Percentiles rank a stretch among this genome's conserved stretches.
These are phyloP conservation scores for Darevskia nairensis DNA, from an alignment of 2,797 vertebrate genomes.

Conservation along the genomic window DNA sequence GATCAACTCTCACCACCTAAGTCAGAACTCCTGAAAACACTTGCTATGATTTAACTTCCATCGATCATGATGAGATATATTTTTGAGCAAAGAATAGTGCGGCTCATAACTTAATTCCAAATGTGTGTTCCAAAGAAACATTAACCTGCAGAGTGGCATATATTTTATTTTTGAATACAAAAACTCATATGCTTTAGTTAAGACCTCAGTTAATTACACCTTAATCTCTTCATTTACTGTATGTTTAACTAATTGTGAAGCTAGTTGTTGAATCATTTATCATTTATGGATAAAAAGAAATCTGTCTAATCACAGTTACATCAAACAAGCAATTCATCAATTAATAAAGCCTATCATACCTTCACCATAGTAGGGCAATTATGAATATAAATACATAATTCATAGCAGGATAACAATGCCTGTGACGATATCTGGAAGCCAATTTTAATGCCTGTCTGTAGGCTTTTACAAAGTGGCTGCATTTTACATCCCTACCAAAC, in stretches of 20 bases:
- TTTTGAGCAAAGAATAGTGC: too few species aligned
- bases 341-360: slow-evolving; percentile 52
- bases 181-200: slow-evolving; percentile 42
- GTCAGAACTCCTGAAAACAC: too few species aligned
- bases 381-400: slow-evolving; percentile 44
- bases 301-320: slow-evolving; percentile 64
- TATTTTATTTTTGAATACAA: slow-evolving; percentile 43
- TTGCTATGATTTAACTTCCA: too few species aligned
- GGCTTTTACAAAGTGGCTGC: slow-evolving; percentile 17
- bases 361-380: slow-evolving; percentile 44
- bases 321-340: slow-evolving; percentile 68
- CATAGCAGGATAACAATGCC: slow-evolving; percentile 35
- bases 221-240: slow-evolving; percentile 66
- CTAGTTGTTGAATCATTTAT: slow-evolving; percentile 63
- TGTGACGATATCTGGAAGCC: slow-evolving; percentile 28
- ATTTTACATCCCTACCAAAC: slow-evolving; percentile 27
- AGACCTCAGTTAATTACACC: slow-evolving; percentile 52
- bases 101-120: too few species aligned
- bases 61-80: too few species aligned
- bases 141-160: background rate
- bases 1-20: too few species aligned
- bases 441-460: slow-evolving; percentile 21
- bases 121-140: background rate
- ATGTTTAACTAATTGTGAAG: slow-evolving; percentile 60
- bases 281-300: slow-evolving; percentile 69